Evolutionary conservation across 2,888 invertebrate genomes (phyloP), one percentile per base, ranked within the genome.

Genomic region (Hydroisotoma schaefferi): DNA sequence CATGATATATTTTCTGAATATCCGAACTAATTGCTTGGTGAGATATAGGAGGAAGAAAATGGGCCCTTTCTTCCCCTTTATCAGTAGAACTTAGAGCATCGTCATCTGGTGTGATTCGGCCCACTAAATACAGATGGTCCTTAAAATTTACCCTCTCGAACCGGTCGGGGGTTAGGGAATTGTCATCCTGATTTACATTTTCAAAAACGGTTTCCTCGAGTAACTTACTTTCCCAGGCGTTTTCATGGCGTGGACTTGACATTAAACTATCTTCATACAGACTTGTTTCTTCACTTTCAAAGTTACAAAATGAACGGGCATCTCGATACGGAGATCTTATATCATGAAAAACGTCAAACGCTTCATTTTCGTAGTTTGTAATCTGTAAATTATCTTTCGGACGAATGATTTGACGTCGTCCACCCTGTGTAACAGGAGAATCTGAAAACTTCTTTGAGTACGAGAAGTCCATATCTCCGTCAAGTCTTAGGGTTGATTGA

Each of bases 401-500:
- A 15, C 43, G 43, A 15, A 43, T 43, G 10, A 18, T 6, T 43
- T 20, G n/a, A 15, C 12, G 10, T 18, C 43, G 12, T 33, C 15
- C 33, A 10, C 8, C 8, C 6, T 10, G 10, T 43, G 43, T 15
- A 15, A 18, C 18, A 8, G 18, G 6, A 6, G 20, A 43, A 15
- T 10, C 8, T 43, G 12, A 10, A 33, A 52, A 60, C 23, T 53
- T 55, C 20, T 49, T 49, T 22, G 6, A 6, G 18, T 51, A 56
- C 2, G 60, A 52, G 28, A 60, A 60, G 26, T 61, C 49, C 33
- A 47, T 48, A 33, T 63, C 63, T 81, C 87, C 87, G 75, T 86
- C 85, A 81, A 87, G 83, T 74, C 80, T 82, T 2, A 83, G 74
- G 71, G 83, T 82, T 69, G 82, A 82, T 68, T 78, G 77, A 6